These are phyloP conservation scores for Meiosimyza decipiens DNA, from an alignment of 2,888 invertebrate genomes.

Conservation along the genomic window DNA sequence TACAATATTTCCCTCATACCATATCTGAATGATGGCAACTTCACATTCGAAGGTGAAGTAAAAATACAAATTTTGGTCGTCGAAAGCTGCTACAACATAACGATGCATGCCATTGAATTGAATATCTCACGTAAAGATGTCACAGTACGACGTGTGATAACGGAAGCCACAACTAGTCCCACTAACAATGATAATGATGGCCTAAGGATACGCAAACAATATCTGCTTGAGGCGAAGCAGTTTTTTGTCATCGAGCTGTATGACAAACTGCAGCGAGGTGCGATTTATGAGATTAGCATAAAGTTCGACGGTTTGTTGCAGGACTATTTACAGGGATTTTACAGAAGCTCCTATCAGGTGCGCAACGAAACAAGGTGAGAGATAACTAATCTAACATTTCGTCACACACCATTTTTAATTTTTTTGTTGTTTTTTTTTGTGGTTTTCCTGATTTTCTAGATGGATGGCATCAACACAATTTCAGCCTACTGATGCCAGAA, in stretches of 20 bases:
- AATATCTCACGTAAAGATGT: conserved; percentile 72
- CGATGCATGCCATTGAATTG: conserved; percentile 80
- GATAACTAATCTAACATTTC: not conserved
- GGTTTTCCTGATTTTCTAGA: conserved; percentile 64
- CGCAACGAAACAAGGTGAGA: conserved; percentile 76
- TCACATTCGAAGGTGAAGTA: conserved; percentile 81
- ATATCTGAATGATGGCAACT: conserved; percentile 79
- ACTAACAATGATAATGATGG: conserved; percentile 43
- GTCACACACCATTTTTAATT: too few relatives aligned
- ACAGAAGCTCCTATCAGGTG: conserved; percentile 81
- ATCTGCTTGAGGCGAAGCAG: conserved; percentile 73
- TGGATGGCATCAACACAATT: conserved; percentile 87
- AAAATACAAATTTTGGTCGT: conserved; percentile 73
- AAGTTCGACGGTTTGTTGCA: conserved; percentile 79
- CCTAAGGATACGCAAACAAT: conserved; percentile 64
- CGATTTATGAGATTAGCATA: conserved; percentile 76
- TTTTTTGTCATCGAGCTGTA: conserved; percentile 77
- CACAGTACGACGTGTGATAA: conserved; percentile 60
- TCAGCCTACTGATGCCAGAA: conserved; percentile 83
- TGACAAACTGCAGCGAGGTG: conserved; percentile 70
- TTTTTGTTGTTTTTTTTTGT: conserved; percentile 9
- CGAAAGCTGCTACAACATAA: conserved; percentile 72
- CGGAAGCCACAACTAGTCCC: conserved; percentile 38
- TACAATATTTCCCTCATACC: conserved; percentile 80
- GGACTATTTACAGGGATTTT: conserved; percentile 83